These are phyloP conservation scores for Pandion haliaetus DNA, from an alignment of 2,113 vertebrate genomes.

Conservation along the genomic window DNA sequence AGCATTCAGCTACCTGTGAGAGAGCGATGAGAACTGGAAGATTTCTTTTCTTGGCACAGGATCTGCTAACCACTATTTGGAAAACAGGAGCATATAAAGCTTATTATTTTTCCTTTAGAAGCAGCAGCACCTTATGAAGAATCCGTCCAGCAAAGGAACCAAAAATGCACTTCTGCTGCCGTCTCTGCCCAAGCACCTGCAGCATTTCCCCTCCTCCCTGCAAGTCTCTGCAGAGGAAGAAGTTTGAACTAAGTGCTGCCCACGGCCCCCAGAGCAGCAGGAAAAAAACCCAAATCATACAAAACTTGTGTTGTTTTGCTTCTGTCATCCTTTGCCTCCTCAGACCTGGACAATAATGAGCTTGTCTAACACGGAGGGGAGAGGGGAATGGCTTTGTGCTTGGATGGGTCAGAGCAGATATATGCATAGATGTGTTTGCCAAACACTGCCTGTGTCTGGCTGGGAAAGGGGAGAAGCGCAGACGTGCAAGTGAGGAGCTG, in stretches of 20 bases:
- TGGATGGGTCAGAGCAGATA: background rate
- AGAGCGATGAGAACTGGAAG: conserved; percentile 6
- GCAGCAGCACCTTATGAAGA: background rate
- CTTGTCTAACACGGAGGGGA: background rate
- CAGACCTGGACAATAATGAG: background rate
- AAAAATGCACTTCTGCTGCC: background rate
- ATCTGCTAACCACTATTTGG: background rate
- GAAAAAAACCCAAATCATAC: background rate
- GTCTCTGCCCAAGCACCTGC: accelerated
- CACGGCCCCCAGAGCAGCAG: background rate
- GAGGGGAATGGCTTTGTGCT: background rate
- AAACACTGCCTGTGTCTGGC: background rate
- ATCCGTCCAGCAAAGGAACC: background rate
- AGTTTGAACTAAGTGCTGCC: background rate
- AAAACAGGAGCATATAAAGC: background rate
- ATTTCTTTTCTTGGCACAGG: background rate
- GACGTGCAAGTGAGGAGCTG: background rate
- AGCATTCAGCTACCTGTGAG: background rate
- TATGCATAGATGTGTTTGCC: background rate
- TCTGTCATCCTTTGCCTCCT: background rate
- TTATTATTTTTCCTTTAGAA: background rate
- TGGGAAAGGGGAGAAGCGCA: background rate
- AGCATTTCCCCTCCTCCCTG: background rate
- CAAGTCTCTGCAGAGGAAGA: background rate
- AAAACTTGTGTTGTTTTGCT: background rate